Evolutionary conservation across 2,797 vertebrate genomes (phyloP), one percentile per base, ranked within the genome.

Genomic region (Centropyge bicolor): DNA sequence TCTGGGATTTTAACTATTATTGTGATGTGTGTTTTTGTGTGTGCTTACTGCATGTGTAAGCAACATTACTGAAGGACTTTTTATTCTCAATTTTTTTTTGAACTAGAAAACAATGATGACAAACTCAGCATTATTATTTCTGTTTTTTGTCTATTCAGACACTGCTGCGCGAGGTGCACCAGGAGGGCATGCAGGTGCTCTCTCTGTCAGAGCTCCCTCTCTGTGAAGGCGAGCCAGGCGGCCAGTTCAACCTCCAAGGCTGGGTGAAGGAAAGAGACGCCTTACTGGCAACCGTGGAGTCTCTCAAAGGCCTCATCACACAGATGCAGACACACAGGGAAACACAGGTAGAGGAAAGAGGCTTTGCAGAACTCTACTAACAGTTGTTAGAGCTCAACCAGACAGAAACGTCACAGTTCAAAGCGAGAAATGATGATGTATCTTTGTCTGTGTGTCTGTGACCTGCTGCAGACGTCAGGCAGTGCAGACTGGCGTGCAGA

Each of bases 151-250:
- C 5, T 67, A 0, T 61, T 31, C 63, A 99, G 98, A 95, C 94
- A 36, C 92, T 99, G 89, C 94, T 99, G 62, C 96, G 95, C 76
- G 98, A 98, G 87, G 97, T 99, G 17, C 98, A 99, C 89, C 96
- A 96, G 73, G 98, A 99, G 89, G 98, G 98, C 6, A 94, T 98
- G 93, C 97, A 98, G 89, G 97, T 99, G 11, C 95, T 99, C n/a
- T 97, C 97, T 22, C 96, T 99, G 72, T 96, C 98, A 0, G 96
- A 98, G 89, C 84, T 95, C 14, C 94, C 96, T 0, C 70, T 86
- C 36, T 62, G 86, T 64, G 97, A 96, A 31, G 95, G 90, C 14
- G 95, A 97, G 17, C 49, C 84, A 0, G 67, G 70, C 72, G 74
- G 90, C 74, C 95, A 94, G 62, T 83, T 86, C 6, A 83, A 81